A percentile compares a stretch with the other conserved stretches of the same genome.
Conservation (phyloP, 1,140 invertebrate species). For the Drosophila paulistorum region DNA sequence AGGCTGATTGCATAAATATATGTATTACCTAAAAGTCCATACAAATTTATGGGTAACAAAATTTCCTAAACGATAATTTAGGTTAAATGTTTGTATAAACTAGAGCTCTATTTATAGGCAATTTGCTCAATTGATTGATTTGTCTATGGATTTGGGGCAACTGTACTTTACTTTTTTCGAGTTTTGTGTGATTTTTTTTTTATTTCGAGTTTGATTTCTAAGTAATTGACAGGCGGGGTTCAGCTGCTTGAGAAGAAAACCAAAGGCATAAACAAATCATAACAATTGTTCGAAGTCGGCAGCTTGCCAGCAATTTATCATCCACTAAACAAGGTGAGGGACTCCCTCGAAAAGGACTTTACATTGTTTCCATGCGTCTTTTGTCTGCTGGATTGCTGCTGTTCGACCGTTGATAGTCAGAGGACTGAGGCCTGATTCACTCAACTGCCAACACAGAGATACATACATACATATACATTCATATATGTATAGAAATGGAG, state of each 20-base stretch:
- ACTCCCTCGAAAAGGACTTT: slow-evolving; percentile 51
- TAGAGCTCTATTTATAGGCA: too few relatives aligned
- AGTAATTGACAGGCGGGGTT: slow-evolving; percentile 46
- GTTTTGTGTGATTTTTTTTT: too few relatives aligned
- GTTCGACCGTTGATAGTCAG: background rate
- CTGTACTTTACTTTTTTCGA: slow-evolving; percentile 12
- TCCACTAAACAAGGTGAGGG: slow-evolving; percentile 56
- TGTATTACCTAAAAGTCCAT: too few relatives aligned
- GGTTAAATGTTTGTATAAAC: too few relatives aligned
- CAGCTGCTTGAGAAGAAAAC: slow-evolving; percentile 54
- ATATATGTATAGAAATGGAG: slow-evolving; percentile 42
- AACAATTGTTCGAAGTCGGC: slow-evolving; percentile 54
- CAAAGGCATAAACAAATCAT: slow-evolving; percentile 69
- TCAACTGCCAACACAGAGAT: background rate
- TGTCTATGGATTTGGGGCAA: slow-evolving; percentile 9
- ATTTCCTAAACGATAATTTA: too few relatives aligned
- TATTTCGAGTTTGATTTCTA: slow-evolving; percentile 25
- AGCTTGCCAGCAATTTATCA: slow-evolving; percentile 72
- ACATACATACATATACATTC: background rate
- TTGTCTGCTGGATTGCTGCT: slow-evolving; percentile 36
- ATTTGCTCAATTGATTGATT: background rate
- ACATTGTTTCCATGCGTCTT: slow-evolving; percentile 42
- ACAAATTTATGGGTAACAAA: too few relatives aligned
- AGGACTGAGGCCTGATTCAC: slow-evolving; percentile 20
- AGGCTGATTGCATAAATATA: too few relatives aligned